Conservation (phyloP, 2,113 vertebrate species). For the Ondatra zibethicus region DNA sequence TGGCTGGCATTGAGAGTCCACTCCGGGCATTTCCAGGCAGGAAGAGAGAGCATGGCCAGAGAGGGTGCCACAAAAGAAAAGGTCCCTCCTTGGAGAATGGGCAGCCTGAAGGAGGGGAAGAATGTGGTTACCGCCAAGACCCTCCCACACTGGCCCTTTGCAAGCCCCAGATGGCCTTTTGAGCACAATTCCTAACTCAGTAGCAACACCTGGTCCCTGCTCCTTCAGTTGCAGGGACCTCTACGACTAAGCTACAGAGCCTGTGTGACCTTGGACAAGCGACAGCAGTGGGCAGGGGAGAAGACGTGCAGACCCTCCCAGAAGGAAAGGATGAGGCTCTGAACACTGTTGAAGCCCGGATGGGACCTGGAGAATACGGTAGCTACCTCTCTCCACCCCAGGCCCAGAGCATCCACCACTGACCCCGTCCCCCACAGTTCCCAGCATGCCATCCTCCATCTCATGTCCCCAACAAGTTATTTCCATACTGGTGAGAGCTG, state of each 20-base stretch:
- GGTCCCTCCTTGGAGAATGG: conserved; percentile 97
- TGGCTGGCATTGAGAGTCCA: conserved; percentile 93
- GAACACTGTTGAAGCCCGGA: neutral
- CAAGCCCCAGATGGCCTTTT: neutral
- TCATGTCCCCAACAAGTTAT: neutral
- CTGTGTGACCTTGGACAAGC: neutral
- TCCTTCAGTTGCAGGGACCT: neutral
- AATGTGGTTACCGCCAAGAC: neutral
- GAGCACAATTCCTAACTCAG: neutral
- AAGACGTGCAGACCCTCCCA: neutral
- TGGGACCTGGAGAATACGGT: neutral
- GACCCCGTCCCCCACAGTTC: neutral
- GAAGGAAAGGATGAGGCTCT: neutral
- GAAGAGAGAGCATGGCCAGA: conserved; percentile 95
- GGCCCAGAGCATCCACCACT: neutral
- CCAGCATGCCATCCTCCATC: rapidly evolving
- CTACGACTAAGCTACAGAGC: neutral
- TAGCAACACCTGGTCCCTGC: neutral
- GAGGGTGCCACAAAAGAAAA: conserved; percentile 94
- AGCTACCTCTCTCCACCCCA: neutral
- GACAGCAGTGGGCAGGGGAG: neutral
- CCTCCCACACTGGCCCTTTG: neutral
- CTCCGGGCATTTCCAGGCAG: conserved; percentile 94
- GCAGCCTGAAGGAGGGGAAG: conserved; percentile 87
- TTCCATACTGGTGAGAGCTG: neutral